A percentile compares a stretch with the other conserved stretches of the same genome.
Conservation (phyloP, 2,113 vertebrate genomes). For the Cranoglanis bouderius region DNA sequence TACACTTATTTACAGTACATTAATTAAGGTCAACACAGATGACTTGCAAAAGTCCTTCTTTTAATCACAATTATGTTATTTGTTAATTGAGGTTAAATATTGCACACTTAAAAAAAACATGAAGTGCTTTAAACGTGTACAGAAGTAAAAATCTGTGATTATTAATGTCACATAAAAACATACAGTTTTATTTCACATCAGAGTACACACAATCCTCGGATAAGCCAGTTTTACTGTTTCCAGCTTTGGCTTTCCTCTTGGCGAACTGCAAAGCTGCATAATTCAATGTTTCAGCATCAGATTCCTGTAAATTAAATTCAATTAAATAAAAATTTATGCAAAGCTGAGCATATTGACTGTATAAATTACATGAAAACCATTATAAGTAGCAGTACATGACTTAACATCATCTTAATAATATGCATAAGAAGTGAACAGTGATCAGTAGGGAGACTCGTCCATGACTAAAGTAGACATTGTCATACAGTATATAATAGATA, state of each 20-base stretch:
- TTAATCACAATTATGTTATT: neutral
- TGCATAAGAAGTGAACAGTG: neutral
- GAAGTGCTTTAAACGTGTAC: neutral
- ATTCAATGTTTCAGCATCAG: neutral
- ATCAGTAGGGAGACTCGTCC: neutral
- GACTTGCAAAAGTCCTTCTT: fast-evolving
- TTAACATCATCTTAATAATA: neutral
- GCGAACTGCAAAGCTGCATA: neutral
- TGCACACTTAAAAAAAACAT: neutral
- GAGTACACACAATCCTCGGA: neutral
- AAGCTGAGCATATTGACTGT: neutral
- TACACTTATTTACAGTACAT: no score
- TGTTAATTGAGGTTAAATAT: neutral
- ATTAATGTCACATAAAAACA: neutral
- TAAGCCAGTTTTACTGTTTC: neutral
- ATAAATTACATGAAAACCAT: neutral
- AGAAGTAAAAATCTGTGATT: neutral
- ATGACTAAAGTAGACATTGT: neutral
- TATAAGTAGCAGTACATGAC: neutral
- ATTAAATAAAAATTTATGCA: neutral
- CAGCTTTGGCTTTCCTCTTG: neutral
- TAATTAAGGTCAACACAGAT: neutral
- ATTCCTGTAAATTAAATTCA: neutral
- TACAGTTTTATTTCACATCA: neutral
- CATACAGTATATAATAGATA: neutral